phyloP scores from a whole-genome alignment of 2,797 vertebrate genomes.

The Pangasius krempfi region DNA sequence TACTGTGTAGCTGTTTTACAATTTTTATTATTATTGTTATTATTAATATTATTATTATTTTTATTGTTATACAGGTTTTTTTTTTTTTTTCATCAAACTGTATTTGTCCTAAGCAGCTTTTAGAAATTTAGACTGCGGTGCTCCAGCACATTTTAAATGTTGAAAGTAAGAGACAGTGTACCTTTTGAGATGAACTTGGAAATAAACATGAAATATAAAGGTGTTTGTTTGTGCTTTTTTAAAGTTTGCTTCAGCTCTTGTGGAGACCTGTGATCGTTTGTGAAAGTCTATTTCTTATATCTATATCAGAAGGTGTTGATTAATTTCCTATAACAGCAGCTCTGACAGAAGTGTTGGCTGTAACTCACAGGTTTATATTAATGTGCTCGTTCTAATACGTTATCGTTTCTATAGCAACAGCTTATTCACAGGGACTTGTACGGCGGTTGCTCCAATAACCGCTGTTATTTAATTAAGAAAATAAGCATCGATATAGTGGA shows the following conservation, averaged over 20 bases:
- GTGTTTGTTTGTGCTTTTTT: conserved; percentile 38
- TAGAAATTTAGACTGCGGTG: conserved; percentile 93
- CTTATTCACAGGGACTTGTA: not conserved
- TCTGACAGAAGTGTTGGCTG: not conserved
- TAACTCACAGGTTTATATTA: not conserved
- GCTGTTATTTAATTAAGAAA: not conserved
- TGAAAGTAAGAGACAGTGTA: conserved; percentile 81
- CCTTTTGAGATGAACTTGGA: conserved; percentile 97
- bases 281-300: not conserved
- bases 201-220: conserved; percentile 87
- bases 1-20: conserved; percentile 98
- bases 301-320: not conserved
- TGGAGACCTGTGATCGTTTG: not conserved
- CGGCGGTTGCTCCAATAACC: too few relatives aligned
- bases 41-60: conserved; percentile 82
- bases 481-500: not conserved
- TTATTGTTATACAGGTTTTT: conserved; percentile 85
- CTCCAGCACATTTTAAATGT: conserved; percentile 97
- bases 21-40: conserved; percentile 94
- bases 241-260: not conserved
- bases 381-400: not conserved
- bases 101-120: conserved; percentile 94
- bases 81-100: conserved; percentile 97
- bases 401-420: conserved; percentile 5
- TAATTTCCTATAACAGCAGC: not conserved